Conservation (phyloP, 2,888 invertebrate species). For the Parasteatoda lunata region DNA sequence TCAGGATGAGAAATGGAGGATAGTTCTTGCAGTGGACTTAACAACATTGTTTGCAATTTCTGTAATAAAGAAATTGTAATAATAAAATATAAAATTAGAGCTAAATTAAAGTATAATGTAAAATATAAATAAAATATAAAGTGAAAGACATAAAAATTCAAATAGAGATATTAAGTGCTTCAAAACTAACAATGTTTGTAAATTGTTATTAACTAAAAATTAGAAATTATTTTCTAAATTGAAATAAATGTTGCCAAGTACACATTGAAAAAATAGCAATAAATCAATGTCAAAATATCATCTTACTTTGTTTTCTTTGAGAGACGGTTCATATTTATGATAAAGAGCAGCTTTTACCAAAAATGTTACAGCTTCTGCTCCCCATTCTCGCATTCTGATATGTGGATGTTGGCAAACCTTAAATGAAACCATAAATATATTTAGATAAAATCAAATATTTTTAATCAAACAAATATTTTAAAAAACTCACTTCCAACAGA, state of each 20-base stretch:
- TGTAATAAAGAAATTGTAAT: conserved; percentile 71
- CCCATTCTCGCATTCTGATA: conserved; percentile 96
- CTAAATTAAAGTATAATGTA: not conserved
- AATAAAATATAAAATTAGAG: not conserved
- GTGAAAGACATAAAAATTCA: not conserved
- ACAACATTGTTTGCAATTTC: conserved; percentile 88
- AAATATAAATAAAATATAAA: not conserved
- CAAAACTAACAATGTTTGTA: not conserved
- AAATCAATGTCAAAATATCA: not conserved
- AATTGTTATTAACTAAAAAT: not conserved
- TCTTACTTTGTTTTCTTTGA: conserved; percentile 86
- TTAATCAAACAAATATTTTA: not conserved
- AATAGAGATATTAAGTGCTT: not conserved
- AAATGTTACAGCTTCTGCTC: conserved; percentile 95
- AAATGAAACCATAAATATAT: conserved; percentile 11
- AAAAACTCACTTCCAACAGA: conserved; percentile 71
- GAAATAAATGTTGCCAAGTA: not conserved
- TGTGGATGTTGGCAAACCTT: conserved; percentile 89
- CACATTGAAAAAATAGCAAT: not conserved
- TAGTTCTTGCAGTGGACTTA: conserved; percentile 93
- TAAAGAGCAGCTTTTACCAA: conserved; percentile 92
- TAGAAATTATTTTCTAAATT: not conserved
- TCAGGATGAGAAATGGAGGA: conserved; percentile 93
- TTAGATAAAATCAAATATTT: not conserved
- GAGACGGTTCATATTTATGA: conserved; percentile 87